These are phyloP conservation scores for Camelus dromedarius DNA, from an alignment of 2,113 vertebrate genomes.

Conservation along the genomic window DNA sequence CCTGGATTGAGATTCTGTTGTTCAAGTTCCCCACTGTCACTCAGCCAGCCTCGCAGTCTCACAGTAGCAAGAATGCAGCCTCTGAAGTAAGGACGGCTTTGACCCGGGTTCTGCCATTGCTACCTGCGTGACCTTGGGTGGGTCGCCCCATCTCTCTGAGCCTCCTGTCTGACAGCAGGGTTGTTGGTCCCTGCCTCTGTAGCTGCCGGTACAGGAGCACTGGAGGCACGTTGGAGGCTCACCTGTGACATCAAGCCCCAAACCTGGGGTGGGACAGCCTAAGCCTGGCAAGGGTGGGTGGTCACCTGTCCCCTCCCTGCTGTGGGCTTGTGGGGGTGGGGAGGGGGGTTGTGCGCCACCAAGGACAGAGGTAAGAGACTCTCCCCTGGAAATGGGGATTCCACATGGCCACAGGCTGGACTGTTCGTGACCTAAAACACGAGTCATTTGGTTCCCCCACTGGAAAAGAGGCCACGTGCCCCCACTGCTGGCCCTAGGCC, in stretches of 20 bases:
- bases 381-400: fast-evolving
- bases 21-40: fast-evolving
- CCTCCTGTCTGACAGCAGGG: fast-evolving
- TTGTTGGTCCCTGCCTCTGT: fast-evolving
- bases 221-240: neutral
- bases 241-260: fast-evolving
- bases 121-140: neutral
- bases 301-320: neutral
- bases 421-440: neutral
- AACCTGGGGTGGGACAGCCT: neutral
- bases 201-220: no score
- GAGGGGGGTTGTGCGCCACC: neutral
- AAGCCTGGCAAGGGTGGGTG: neutral
- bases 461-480: neutral
- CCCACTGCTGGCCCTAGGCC: neutral
- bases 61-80: neutral
- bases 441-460: neutral
- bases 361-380: neutral
- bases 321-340: no score
- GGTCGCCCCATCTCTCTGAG: neutral
- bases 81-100: no score
- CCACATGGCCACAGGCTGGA: neutral
- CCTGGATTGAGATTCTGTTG: neutral
- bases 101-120: neutral
- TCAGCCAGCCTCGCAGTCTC: fast-evolving